Evolutionary conservation across 2,888 invertebrate species (phyloP), one percentile per base, ranked within the genome.

Genomic region (Mesodorylaimus sp.): DNA sequence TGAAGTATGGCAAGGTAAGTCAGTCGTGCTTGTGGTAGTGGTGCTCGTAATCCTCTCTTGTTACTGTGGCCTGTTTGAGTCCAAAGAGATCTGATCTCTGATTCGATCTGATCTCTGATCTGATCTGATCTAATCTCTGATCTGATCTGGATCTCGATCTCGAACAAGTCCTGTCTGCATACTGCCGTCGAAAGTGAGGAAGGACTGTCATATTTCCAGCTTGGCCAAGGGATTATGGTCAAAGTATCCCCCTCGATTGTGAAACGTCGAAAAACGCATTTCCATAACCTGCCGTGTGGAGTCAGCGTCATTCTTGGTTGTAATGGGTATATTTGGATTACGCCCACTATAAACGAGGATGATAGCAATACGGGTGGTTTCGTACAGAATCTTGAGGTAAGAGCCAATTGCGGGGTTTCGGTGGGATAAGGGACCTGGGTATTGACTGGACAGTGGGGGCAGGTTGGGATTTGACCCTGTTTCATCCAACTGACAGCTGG

Each of bases 281-380:
- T 93, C 64, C 91, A 95, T 66, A 83, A 83, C 68, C 71, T 97
- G 49, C 79, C 84, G 0, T 83, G 84, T 65, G 93, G 93, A 1
- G 83, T 84, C 0, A 84, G 83, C 52, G 73, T 95, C 24, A 89
- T 97, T 52, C 75, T 97, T 25, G 95, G 95, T 5, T 89, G 88
- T 59, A 74, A 74, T 55, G 97, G 97, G 0, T 88, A 80, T 61
- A 79, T 97, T 54, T 97, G 91, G 89, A 80, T 95, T 51, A 80
- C 80, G 51, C 82, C 86, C 0, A n/a, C 28, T 5, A 16, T 21
- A 16, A 26, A 21, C 3, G 52, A 59, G n/a, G 75, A 75, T 41
- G 76, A 74, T 43, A 54, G 54, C 36, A 52, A 53, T 43, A 64
- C 66, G 2, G 71, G 70, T 21, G 83, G 83, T 21, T 85, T 83